Evolutionary conservation across 2,888 invertebrate species (phyloP).

Genomic region (Conus canariensis): DNA sequence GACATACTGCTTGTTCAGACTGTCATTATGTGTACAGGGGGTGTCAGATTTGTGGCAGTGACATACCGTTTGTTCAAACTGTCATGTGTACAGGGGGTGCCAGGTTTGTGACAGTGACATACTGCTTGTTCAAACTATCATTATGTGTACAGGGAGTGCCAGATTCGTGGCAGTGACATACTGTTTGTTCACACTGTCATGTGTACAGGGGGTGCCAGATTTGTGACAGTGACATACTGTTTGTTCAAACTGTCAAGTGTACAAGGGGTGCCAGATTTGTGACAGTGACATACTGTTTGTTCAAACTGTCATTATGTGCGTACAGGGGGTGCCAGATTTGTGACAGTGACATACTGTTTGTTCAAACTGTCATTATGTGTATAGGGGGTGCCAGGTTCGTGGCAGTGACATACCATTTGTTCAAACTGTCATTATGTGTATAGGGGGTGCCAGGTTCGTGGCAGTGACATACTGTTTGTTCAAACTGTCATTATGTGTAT

Average conservation of each 20-base stretch:
- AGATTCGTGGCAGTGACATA: neutral
- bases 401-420: slow-evolving; percentile 73
- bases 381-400: slow-evolving; percentile 63
- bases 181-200: neutral
- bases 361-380: slow-evolving; percentile 49
- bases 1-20: slow-evolving; percentile 69
- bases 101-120: no score
- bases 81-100: slow-evolving; percentile 44
- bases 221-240: no score
- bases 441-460: no score
- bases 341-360: slow-evolving; percentile 72
- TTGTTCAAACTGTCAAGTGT: no score
- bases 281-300: no score
- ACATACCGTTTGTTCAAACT: slow-evolving; percentile 74
- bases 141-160: neutral
- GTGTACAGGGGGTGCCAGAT: no score
- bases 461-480: no score
- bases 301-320: no score
- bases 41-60: slow-evolving; percentile 62
- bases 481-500: neutral
- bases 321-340: no score
- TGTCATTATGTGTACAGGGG: slow-evolving; percentile 56
- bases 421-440: slow-evolving; percentile 63
- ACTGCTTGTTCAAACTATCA: no score
- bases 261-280: no score